Conservation (phyloP, 2,797 vertebrate genomes). For the Leptatherina wallacei region DNA sequence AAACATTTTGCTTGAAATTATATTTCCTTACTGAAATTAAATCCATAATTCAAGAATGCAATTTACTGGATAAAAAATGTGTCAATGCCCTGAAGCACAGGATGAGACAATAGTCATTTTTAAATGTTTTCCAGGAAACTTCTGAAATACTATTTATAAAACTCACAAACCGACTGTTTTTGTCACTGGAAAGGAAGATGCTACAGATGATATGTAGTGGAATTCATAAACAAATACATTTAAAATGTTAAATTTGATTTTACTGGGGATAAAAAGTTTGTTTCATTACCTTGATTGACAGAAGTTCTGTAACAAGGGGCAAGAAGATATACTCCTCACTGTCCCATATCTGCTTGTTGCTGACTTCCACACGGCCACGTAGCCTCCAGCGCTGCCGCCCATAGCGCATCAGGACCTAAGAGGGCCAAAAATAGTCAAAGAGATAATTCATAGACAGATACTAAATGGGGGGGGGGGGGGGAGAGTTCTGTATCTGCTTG, state of each 20-base stretch:
- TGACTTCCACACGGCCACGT: constrained; percentile 94
- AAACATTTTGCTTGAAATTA: not conserved
- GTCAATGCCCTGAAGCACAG: not conserved
- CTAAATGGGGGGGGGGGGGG: not conserved
- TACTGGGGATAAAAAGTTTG: not conserved
- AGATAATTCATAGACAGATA: not conserved
- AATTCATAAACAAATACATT: not conserved
- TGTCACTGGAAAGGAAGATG: not conserved
- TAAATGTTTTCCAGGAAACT: not conserved
- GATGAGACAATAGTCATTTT: not conserved
- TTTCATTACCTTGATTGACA: constrained; percentile 94
- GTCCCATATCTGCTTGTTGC: constrained; percentile 98
- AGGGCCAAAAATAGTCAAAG: constrained; percentile 7
- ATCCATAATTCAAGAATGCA: not conserved
- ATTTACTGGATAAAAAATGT: not conserved
- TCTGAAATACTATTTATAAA: not conserved
- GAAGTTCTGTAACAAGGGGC: constrained; percentile 94
- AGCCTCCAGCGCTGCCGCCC: constrained; percentile 97
- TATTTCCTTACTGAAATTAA: not conserved
- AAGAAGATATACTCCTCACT: constrained; percentile 96
- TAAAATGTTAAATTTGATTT: not conserved
- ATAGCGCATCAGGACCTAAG: constrained; percentile 96
- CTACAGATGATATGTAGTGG: not conserved
- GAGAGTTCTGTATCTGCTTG: too few relatives aligned
- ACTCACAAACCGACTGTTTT: not conserved